Base-by-base conservation (phyloP, 2,888 invertebrate genomes). In the Dasysyrphus albostriatus region DNA sequence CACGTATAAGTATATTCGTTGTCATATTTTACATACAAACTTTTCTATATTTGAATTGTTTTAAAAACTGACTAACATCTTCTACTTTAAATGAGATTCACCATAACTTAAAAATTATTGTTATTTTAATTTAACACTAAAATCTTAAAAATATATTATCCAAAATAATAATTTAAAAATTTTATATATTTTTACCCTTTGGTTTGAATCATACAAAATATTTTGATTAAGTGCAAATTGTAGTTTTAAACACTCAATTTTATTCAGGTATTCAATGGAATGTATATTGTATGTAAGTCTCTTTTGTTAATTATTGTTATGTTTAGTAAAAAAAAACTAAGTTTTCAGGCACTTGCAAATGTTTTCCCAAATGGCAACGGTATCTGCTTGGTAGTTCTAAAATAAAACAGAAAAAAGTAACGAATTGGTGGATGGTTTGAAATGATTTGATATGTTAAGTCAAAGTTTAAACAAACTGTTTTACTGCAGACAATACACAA, bases 291-390 rank as follows among this genome's bases (percentile, higher is more conserved):
- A 29, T 63, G 29, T 16, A 65, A 34, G 65, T 49, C 47, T 65
- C 34, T 24, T 65, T 44, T 34, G 5, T 24, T 44, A n/a, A 19
- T 16, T 12, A 39, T 34, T n/a, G 24, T 49, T 37, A 34, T 32
- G n/a, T 14, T 24, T 61, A 8, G 39, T 70, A 70, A 61, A 19
- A 32, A 44, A 65, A 65, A 47, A 42, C 8, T 14, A 39, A 61
- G 34, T 34, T 24, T 4, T 88, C 89, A 89, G 79, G 88, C 90
- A 81, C 89, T 89, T 88, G 90, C 89, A 89, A 90, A 89, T 89
- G 90, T 89, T 89, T 90, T 90, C 85, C 90, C 89, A 89, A 90
- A 90, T 81, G 89, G 89, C 88, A 88, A 89, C 79, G 89, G 88
- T 81, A 90, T 87, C 88, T 90, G 89, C 88, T 89, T 90, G 79